Percentiles rank a stretch among this genome's conserved stretches.
phyloP scores from a whole-genome alignment of 2,797 vertebrate genomes.

The Acropternis orthonyx region DNA sequence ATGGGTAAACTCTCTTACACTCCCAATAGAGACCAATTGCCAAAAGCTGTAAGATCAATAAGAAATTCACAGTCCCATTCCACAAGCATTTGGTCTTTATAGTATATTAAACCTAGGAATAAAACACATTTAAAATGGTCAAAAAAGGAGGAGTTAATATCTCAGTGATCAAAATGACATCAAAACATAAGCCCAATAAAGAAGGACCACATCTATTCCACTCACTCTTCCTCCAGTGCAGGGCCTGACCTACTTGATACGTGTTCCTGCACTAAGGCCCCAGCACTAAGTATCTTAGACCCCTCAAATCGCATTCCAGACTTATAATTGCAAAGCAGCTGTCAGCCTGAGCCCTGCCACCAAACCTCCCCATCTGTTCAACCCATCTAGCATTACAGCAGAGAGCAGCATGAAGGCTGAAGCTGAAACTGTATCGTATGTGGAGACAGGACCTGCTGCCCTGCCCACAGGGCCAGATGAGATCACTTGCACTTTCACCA shows the following conservation, averaged over 20 bases:
- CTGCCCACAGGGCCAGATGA: not conserved
- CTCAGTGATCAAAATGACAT: not conserved
- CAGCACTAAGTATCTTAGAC: constrained; percentile 54
- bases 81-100: not conserved
- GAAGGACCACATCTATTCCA: not conserved
- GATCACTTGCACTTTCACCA: not conserved
- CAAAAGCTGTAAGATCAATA: not conserved
- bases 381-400: constrained; percentile 62
- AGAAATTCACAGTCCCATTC: not conserved
- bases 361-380: constrained; percentile 50
- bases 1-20: not conserved
- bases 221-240: not conserved
- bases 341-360: constrained; percentile 53
- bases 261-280: not conserved
- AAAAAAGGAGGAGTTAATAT: not conserved
- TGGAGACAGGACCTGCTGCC: not conserved
- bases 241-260: constrained; percentile 56
- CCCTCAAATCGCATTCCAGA: constrained; percentile 69
- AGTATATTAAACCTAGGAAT: not conserved
- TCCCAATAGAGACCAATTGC: not conserved
- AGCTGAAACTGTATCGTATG: constrained; percentile 8
- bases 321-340: constrained; percentile 67
- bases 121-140: not conserved
- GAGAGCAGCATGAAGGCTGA: constrained; percentile 45
- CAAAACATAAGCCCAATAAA: not conserved